Percentiles rank a stretch among this genome's conserved stretches.
Conservation (phyloP, 37 sponge, comb jelly and placozoan species). For the Ianthella basta region DNA sequence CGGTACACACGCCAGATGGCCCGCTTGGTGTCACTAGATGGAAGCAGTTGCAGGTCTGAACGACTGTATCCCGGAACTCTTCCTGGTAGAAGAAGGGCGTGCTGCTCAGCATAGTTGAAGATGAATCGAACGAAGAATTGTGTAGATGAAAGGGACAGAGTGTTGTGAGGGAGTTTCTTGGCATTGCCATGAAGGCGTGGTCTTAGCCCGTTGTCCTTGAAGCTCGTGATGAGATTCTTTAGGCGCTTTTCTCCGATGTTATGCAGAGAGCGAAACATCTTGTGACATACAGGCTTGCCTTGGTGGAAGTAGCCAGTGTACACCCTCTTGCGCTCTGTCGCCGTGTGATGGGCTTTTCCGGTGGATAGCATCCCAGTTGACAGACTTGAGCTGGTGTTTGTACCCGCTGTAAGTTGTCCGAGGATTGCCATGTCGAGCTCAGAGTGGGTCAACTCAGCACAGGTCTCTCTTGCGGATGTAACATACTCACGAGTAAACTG, state of each 20-base stretch:
- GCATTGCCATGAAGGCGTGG: constrained; percentile 14
- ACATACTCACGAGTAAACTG: too few species aligned
- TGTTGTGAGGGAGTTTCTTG: background rate
- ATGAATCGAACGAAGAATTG: background rate
- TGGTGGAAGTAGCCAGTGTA: background rate
- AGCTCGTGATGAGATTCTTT: background rate
- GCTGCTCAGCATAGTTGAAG: constrained; percentile 31
- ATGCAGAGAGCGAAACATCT: background rate
- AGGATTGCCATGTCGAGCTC: constrained; percentile 20
- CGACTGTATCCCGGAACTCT: constrained; percentile 25
- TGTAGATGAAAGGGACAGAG: background rate
- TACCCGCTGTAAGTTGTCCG: background rate
- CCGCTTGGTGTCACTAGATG: constrained; percentile 22
- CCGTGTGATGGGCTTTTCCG: background rate
- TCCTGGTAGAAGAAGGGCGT: constrained; percentile 42
- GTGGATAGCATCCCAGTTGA: background rate
- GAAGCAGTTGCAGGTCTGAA: constrained; percentile 33
- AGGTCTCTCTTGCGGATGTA: background rate
- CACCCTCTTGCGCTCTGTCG: background rate
- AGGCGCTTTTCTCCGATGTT: background rate
- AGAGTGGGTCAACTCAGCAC: background rate
- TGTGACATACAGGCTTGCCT: constrained; percentile 10
- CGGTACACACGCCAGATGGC: background rate
- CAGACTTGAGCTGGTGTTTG: background rate
- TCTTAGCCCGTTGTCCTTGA: background rate